Base-by-base conservation (phyloP, 2,113 vertebrate species). In the Brienomyrus longianalis region DNA sequence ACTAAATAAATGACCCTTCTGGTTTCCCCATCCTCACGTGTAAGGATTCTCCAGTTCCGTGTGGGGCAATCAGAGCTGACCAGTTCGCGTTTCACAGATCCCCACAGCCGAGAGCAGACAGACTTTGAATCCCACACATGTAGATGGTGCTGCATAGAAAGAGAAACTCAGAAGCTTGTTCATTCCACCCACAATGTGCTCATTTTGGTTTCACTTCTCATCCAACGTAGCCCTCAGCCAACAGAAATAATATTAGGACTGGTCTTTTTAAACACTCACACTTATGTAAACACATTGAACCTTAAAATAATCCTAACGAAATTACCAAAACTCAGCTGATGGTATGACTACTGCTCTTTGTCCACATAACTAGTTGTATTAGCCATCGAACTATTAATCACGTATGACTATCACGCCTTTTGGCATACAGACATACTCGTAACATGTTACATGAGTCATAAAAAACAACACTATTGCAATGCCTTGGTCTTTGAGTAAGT, bases 1-100 rank as follows among this genome's bases (percentile, higher is more conserved):
- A 13, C 51, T 87, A 87, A 87, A 87, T 54, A 87, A 87, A 87
- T 39, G 15, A 56, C 43, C 85, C 85, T 56, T 7, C 85, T 87
- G 50, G 23, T 17, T 87, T 9, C 51, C 31, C 35, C 51, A 87
- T 54, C 6, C 51, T 87, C 85, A 87, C 17, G 9, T n/a, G 51
- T 27, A 35, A 19, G 85, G 51, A 87, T 56, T 54, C 85, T 87
- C 50, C n/a, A 8, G 6, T 51, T 87, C 51, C 51, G 19, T 87
- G 31, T 87, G 51, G 15, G 51, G 7, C n/a, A 87, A 87, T 56
- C 27, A 35, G 51, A 87, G 13, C 31, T 52, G 85, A 87, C 51
- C 51, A 54, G n/a, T 87, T 54, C 9, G 51, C 10, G 27, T 35
- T 52, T 21, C 85, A 56, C 19, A 52, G 48, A 54, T 87, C 31